phyloP scores from a whole-genome alignment of 1,140 invertebrate species.

The Oncopeltus fasciatus region DNA sequence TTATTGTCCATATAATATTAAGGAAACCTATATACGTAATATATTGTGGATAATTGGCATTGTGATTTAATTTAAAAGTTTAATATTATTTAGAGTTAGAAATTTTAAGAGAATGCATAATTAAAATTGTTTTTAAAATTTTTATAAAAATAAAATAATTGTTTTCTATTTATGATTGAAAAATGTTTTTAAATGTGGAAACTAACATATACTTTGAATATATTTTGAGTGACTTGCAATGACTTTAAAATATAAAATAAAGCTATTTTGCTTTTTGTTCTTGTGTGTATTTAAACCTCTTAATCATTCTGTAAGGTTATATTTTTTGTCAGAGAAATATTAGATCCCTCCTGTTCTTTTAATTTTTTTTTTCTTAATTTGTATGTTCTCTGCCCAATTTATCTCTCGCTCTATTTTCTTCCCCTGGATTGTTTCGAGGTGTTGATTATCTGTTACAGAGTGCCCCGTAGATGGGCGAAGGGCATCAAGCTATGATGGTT shows the following conservation, averaged over 20 bases:
- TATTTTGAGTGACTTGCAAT: background rate
- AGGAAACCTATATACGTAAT: too few species aligned
- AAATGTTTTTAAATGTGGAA: too few species aligned
- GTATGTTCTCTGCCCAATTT: background rate
- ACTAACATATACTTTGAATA: background rate
- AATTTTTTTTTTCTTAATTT: too few species aligned
- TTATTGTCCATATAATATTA: too few species aligned
- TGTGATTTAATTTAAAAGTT: too few species aligned
- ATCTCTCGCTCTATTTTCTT: background rate
- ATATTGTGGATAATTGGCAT: too few species aligned
- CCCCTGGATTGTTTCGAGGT: background rate
- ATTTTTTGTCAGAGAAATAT: background rate
- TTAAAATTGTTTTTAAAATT: too few species aligned
- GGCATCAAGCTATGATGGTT: slow-evolving; percentile 12
- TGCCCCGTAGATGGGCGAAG: background rate
- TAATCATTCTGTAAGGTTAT: background rate
- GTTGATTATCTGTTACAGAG: background rate
- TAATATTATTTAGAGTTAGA: too few species aligned
- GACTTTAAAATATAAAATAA: background rate
- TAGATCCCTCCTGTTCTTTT: too few species aligned
- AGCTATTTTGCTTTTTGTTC: background rate
- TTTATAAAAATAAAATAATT: too few species aligned
- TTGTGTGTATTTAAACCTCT: background rate
- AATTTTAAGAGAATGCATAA: too few species aligned
- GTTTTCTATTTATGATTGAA: too few species aligned